Conservation (phyloP, 2,113 vertebrate species). For the Corythoichthys intestinalis region DNA sequence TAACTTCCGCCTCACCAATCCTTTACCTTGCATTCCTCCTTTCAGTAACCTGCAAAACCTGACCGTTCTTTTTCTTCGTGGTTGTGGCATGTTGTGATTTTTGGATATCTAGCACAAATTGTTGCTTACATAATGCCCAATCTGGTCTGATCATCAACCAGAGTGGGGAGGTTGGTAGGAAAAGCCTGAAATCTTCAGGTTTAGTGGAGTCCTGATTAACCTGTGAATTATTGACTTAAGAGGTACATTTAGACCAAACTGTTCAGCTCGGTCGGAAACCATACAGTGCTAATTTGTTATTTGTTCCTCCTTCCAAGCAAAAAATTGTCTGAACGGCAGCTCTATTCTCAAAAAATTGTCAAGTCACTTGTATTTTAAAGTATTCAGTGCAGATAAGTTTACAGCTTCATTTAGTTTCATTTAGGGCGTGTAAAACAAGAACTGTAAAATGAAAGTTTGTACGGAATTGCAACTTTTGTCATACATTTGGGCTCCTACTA, state of each 20-base stretch:
- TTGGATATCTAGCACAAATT: slow-evolving; percentile 4
- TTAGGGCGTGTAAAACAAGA: too few relatives aligned
- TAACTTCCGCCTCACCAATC: background rate
- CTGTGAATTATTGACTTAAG: background rate
- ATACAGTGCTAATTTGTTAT: too few relatives aligned
- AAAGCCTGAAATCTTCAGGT: background rate
- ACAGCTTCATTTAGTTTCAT: too few relatives aligned
- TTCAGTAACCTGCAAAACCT: slow-evolving; percentile 19
- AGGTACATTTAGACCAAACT: background rate
- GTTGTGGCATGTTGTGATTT: slow-evolving; percentile 43
- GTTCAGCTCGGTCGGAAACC: background rate
- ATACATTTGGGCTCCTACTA: background rate
- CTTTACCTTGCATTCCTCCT: slow-evolving; percentile 8
- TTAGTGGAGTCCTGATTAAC: background rate
- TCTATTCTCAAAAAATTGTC: too few relatives aligned
- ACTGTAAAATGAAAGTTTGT: background rate
- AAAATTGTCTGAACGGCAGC: too few relatives aligned
- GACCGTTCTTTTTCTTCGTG: slow-evolving; percentile 9
- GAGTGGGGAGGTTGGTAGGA: slow-evolving; percentile 1
- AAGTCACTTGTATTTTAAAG: background rate
- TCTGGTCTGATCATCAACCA: slow-evolving; percentile 27
- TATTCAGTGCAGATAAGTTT: background rate
- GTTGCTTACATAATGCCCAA: slow-evolving; percentile 14
- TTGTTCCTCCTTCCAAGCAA: too few relatives aligned
- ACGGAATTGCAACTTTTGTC: background rate